Evolutionary conservation across 2,797 vertebrate species (phyloP).

Genomic region (Mus caroli): DNA sequence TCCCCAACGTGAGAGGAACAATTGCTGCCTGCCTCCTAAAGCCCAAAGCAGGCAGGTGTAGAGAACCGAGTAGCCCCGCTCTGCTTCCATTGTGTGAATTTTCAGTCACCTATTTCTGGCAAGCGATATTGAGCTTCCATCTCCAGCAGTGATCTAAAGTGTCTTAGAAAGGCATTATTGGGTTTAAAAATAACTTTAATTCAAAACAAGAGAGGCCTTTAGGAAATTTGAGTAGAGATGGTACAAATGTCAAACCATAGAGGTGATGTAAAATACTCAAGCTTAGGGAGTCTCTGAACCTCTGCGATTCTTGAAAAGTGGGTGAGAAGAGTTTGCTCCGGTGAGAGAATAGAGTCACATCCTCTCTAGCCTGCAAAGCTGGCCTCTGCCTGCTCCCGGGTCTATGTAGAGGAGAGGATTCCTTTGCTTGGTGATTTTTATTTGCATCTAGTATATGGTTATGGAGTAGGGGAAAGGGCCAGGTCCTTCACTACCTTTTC

Average conservation of each 20-base stretch:
- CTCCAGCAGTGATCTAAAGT: slow-evolving; percentile 17
- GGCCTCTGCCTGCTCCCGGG: background rate
- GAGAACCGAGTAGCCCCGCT: background rate
- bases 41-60: background rate
- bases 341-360: background rate
- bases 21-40: background rate
- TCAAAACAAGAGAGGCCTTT: slow-evolving; percentile 21
- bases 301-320: background rate
- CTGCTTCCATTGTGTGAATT: slow-evolving; percentile 24
- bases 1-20: background rate
- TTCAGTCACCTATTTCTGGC: slow-evolving; percentile 64
- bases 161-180: slow-evolving; percentile 59
- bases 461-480: background rate
- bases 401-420: rapidly evolving
- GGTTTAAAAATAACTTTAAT: slow-evolving; percentile 60
- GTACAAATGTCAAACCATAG: background rate
- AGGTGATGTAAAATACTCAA: background rate
- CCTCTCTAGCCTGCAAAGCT: background rate
- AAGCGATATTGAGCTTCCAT: slow-evolving; percentile 8
- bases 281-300: background rate
- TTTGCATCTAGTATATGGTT: background rate
- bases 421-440: background rate
- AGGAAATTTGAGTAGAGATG: background rate
- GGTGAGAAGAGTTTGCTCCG: background rate
- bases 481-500: background rate